Evolutionary conservation across 2,888 invertebrate species (phyloP).

Genomic region (Aporophyla nigra): DNA sequence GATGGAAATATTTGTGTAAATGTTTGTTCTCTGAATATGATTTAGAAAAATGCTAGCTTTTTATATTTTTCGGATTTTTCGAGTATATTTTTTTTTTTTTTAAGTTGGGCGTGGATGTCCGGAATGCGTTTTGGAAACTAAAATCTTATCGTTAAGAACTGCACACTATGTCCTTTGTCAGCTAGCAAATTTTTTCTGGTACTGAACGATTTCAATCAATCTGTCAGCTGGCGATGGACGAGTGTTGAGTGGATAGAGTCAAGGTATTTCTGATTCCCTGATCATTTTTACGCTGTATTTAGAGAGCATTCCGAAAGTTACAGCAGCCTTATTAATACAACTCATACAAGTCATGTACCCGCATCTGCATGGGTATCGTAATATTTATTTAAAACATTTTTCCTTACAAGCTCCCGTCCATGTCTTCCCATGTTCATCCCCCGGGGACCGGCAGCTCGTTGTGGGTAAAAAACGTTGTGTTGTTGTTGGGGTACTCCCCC

Average conservation of each 20-base stretch:
- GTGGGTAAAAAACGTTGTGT: slow-evolving; percentile 48
- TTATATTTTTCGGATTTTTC: neutral
- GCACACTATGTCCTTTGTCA: neutral
- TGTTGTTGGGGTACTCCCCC: slow-evolving; percentile 24
- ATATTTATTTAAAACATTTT: slow-evolving; percentile 23
- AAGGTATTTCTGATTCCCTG: neutral
- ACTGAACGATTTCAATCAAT: neutral
- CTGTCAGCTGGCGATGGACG: neutral
- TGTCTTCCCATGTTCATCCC: slow-evolving; percentile 9
- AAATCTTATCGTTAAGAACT: neutral
- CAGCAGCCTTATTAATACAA: neutral
- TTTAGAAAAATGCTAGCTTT: slow-evolving; percentile 2
- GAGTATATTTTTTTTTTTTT: neutral
- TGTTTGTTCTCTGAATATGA: slow-evolving; percentile 41
- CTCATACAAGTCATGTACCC: too few relatives aligned
- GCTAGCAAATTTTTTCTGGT: neutral
- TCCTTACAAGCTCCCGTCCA: neutral
- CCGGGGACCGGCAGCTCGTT: slow-evolving; percentile 20
- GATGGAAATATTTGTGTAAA: slow-evolving; percentile 45
- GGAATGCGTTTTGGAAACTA: neutral
- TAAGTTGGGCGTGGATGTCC: neutral
- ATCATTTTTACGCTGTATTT: neutral
- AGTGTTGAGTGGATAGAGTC: neutral
- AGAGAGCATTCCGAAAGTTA: neutral
- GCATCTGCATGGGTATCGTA: neutral